Base-by-base conservation (phyloP, 1,140 invertebrate species). In the Amphibalanus amphitrite region DNA sequence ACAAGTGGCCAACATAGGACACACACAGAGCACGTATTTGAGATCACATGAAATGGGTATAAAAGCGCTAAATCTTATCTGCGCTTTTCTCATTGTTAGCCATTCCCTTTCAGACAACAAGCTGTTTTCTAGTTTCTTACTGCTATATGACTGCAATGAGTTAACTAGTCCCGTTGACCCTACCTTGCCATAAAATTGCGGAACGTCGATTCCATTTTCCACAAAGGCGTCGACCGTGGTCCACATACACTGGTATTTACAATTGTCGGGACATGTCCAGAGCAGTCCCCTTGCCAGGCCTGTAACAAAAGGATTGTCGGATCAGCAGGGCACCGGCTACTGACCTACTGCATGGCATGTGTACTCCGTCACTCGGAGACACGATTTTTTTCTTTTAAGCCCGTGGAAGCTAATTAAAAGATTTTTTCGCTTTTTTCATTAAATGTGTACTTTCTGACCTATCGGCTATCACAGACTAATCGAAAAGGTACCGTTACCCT, bases 151-250 rank as follows among this genome's bases (percentile, higher is more conserved):
- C 29, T 26, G 59, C 25, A 68, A 25, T 15, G 26, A 0, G 1
- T 67, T 71, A 69, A 25, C 59, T 38, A 69, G 4, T 26, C 30
- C 28, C 28, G 4, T 28, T 29, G 71, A 13, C 20, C 75, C 79
- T 84, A 95, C 93, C 83, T 97, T 98, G 77, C 96, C 95, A 86
- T 93, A 88, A 82, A 98, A 99, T 79, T 98, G 95, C 59, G 94
- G 94, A 69, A 91, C 84, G 47, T 82, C 78, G 77, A 86, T 85
- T 0, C 86, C 86, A 75, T 86, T 82, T 72, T 85, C 81, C 67
- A 85, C 76, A 78, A 95, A 97, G 23, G 84, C 84, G 23, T 88
- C 82, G 0, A 97, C 91, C 15, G 94, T 94, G 71, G 86, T 81
- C 95, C 95, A 98, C 90, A 95, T 97, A 78, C 95, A 98, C 3